These are phyloP conservation scores for Todus mexicanus DNA, from an alignment of 2,797 vertebrate genomes.

Conservation along the genomic window DNA sequence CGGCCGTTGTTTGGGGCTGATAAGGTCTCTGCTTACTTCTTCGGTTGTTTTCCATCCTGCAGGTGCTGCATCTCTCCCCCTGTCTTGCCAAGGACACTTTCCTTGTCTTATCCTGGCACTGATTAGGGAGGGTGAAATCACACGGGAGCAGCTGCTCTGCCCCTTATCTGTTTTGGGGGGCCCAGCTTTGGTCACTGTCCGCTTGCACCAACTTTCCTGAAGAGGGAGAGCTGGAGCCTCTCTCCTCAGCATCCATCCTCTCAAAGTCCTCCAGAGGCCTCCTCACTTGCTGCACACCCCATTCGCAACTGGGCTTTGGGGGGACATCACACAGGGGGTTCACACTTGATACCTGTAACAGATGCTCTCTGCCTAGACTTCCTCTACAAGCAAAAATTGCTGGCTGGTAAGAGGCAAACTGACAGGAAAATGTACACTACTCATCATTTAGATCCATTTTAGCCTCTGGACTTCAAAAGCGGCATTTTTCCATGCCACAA, in stretches of 20 bases:
- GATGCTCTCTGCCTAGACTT: rapidly evolving
- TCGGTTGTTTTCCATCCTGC: not conserved
- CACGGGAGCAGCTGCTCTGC: not conserved
- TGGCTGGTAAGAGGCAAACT: not conserved
- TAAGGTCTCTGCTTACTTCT: conserved; percentile 24
- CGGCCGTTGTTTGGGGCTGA: not conserved
- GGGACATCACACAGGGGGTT: not conserved
- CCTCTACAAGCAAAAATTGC: not conserved
- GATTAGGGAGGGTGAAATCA: conserved; percentile 8
- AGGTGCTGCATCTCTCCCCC: not conserved
- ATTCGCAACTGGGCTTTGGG: not conserved
- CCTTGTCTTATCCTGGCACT: not conserved
- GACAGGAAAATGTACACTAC: not conserved
- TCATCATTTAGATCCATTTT: not conserved
- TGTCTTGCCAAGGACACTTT: conserved; percentile 42
- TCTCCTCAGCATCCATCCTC: not conserved
- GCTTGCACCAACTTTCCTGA: conserved; percentile 2
- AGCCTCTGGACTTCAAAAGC: not conserved
- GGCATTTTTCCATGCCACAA: not conserved
- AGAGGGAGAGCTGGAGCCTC: conserved; percentile 53
- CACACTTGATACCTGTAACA: not conserved
- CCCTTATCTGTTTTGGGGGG: not conserved
- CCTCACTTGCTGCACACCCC: not conserved
- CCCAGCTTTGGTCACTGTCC: not conserved
- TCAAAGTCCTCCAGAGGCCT: rapidly evolving